Base-by-base conservation (phyloP, 2,888 invertebrate species). In the Agrotis clavis region DNA sequence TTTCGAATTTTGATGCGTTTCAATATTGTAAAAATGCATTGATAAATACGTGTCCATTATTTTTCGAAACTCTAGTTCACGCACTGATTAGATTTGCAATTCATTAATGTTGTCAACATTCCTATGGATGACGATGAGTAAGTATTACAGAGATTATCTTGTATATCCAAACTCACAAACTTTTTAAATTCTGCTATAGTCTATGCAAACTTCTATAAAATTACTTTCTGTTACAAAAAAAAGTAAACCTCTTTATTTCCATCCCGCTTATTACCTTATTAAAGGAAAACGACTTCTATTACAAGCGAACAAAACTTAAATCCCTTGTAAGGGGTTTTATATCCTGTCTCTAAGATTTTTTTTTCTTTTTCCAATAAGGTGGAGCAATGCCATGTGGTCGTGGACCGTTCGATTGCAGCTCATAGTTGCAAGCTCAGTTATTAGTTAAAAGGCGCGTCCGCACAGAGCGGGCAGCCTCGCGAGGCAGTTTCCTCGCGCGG, bases 281-380 rank as follows among this genome's bases (percentile, higher is more conserved):
- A 71, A 57, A 3, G n/a, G 16, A 2, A 62, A 41, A 18, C 25
- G 35, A 21, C 25, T 78, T 47, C 13, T 50, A 51, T n/a, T 45
- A 50, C 13, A 45, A 48, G 7, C 1, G 41, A 25, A 25, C 16
- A 21, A 50, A 41, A 41, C 14, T 25, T 2, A 19, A 71, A 61
- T 56, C 30, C 14, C 9, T 47, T 25, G n/a, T 70, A 9, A 41
- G 45, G 3, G 19, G 13, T 48, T 21, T n/a, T 53, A 53, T 9
- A 9, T 19, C 1, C 50, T 61, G 9, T 11, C 5, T 61, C 21
- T 5, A 35, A 47, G n/a, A 21, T 11, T 35, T 25, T 16, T 25
- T 21, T 35, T 48, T 7, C 11, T 13, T n/a, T 74, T 35, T 45
- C 48, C 45, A 47, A 51, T 67, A n/a, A 16, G n/a, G 30, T 21